Conservation (phyloP, 2,888 invertebrate species). For the Venustoraphidia nigricollis region DNA sequence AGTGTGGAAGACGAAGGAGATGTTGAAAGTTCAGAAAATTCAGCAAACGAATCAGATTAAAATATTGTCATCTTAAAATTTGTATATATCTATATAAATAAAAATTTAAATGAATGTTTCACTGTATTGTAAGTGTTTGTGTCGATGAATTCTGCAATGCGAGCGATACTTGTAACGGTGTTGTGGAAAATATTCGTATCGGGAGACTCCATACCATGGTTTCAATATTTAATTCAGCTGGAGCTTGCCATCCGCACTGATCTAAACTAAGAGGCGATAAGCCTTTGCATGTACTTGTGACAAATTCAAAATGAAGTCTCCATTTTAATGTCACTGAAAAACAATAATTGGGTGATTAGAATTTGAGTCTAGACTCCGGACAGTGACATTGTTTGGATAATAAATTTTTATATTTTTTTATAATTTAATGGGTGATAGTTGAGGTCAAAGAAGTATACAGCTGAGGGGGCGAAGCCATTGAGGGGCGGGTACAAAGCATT, state of each 20-base stretch:
- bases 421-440: too few relatives aligned
- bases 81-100: background rate
- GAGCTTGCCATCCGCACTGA: conserved; percentile 63
- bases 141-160: conserved; percentile 32
- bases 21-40: too few relatives aligned
- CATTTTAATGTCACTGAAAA: conserved; percentile 66
- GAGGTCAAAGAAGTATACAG: too few relatives aligned
- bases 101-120: background rate
- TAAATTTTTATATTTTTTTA: too few relatives aligned
- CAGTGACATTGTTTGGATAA: too few relatives aligned
- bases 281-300: conserved; percentile 58
- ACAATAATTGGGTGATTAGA: conserved; percentile 1
- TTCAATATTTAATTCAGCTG: conserved; percentile 76
- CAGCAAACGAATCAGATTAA: too few relatives aligned
- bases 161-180: conserved; percentile 66
- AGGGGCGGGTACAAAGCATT: too few relatives aligned
- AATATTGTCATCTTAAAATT: background rate
- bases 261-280: conserved; percentile 42
- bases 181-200: conserved; percentile 82
- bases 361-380: too few relatives aligned
- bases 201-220: conserved; percentile 99
- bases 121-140: conserved; percentile 20
- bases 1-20: background rate
- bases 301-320: conserved; percentile 96
- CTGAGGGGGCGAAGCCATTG: too few relatives aligned